phyloP scores from a whole-genome alignment of 2,797 vertebrate species.

The Hirundo rustica region DNA sequence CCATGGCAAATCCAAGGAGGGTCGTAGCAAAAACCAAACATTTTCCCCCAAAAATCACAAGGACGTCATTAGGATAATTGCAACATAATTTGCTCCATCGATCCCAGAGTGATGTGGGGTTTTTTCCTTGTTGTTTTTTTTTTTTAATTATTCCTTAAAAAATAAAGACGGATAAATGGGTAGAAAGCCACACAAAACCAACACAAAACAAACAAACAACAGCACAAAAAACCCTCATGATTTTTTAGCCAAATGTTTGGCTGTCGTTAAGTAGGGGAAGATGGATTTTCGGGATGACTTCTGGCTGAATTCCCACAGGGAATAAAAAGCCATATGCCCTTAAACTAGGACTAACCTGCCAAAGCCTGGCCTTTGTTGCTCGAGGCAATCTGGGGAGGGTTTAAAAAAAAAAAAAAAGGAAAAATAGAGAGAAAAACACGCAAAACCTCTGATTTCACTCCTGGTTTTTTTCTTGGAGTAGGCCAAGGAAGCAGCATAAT shows the following conservation, averaged over 20 bases:
- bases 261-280: slow-evolving; percentile 46
- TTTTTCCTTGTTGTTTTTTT: neutral
- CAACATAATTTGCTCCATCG: slow-evolving; percentile 32
- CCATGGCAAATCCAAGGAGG: neutral
- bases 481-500: neutral
- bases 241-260: slow-evolving; percentile 52
- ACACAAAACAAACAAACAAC: slow-evolving; percentile 13
- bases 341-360: slow-evolving; percentile 36
- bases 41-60: neutral
- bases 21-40: slow-evolving; percentile 17
- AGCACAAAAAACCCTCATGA: neutral
- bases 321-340: slow-evolving; percentile 22
- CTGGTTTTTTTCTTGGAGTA: slow-evolving; percentile 2
- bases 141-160: neutral
- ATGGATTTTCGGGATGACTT: slow-evolving; percentile 48
- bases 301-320: slow-evolving; percentile 40
- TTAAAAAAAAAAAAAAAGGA: neutral
- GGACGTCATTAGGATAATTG: neutral
- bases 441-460: slow-evolving; percentile 19
- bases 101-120: neutral
- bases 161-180: neutral
- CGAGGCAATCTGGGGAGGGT: neutral
- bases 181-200: slow-evolving; percentile 14
- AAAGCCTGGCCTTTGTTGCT: neutral
- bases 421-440: slow-evolving; percentile 9